Evolutionary conservation across 2,797 vertebrate genomes (phyloP).

Genomic region (Salarias fasciatus): DNA sequence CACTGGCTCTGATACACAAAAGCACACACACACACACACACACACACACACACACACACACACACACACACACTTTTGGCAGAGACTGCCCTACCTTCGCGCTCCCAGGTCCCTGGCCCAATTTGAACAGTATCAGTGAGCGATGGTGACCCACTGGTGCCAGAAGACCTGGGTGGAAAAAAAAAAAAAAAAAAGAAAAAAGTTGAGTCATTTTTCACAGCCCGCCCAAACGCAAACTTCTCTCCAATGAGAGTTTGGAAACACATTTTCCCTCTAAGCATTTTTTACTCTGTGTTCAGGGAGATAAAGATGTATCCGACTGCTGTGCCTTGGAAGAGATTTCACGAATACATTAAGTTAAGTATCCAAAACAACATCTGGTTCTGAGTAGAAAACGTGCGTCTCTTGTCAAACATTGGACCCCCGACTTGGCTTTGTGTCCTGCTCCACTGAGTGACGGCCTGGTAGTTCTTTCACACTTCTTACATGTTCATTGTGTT

Average conservation of each 20-base stretch:
- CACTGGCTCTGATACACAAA: conserved; percentile 18
- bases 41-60: background rate
- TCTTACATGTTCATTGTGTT: background rate
- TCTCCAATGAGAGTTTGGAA: conserved; percentile 34
- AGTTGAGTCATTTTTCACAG: conserved; percentile 50
- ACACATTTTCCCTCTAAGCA: conserved; percentile 39
- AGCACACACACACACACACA: conserved; percentile 2
- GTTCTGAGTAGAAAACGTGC: background rate
- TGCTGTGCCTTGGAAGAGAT: conserved; percentile 7
- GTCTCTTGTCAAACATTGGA: background rate
- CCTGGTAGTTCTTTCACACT: background rate
- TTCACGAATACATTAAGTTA: conserved; percentile 6
- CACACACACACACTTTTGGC: conserved; percentile 30
- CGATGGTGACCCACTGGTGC: conserved; percentile 52
- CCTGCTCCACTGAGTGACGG: background rate
- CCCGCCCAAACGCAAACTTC: conserved; percentile 35
- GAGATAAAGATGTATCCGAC: conserved; percentile 14
- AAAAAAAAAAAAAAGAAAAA: conserved; percentile 13
- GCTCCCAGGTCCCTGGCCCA: conserved; percentile 55
- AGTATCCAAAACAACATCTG: background rate
- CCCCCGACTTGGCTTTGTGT: background rate
- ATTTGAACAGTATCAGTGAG: conserved; percentile 67
- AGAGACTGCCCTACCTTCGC: conserved; percentile 47
- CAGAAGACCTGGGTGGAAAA: conserved; percentile 46
- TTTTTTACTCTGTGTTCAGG: conserved; percentile 39